phyloP scores from a whole-genome alignment of 1,140 invertebrate genomes.

The Phymorhynchus buccinoides region DNA sequence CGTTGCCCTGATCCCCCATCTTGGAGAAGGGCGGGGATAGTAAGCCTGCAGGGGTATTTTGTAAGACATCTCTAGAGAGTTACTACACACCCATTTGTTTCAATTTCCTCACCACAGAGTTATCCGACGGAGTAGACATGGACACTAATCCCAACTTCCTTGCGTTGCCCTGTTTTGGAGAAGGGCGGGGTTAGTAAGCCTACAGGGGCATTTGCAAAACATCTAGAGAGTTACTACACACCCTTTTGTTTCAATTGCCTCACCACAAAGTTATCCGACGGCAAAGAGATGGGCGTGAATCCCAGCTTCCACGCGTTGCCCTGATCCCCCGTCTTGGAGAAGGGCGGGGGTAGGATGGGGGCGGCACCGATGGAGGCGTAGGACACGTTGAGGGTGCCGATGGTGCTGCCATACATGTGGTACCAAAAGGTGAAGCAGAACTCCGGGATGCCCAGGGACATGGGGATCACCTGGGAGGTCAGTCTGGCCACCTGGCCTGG shows the following conservation, averaged over 20 bases:
- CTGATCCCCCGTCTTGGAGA: conserved; percentile 42
- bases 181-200: too few species aligned
- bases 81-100: too few species aligned
- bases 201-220: too few species aligned
- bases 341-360: neutral
- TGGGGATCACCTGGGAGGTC: conserved; percentile 51
- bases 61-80: too few species aligned
- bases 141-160: conserved; percentile 49
- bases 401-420: conserved; percentile 81
- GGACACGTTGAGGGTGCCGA: conserved; percentile 55
- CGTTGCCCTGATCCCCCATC: conserved; percentile 51
- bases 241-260: too few species aligned
- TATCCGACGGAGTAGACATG: conserved; percentile 33
- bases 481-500: conserved; percentile 56
- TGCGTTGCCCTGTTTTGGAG: conserved; percentile 44
- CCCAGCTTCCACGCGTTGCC: conserved; percentile 54
- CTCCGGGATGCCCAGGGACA: conserved; percentile 40
- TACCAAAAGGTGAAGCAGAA: conserved; percentile 77
- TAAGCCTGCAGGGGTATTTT: too few species aligned
- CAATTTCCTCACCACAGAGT: neutral
- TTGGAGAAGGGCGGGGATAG: too few species aligned
- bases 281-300: conserved; percentile 33
- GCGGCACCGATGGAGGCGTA: neutral
- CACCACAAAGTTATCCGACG: conserved; percentile 1
- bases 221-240: too few species aligned